Percentiles rank a stretch among this genome's conserved stretches.
Evolutionary conservation across 2,888 invertebrate species (phyloP).

Genomic region (Lucinisca nassula): DNA sequence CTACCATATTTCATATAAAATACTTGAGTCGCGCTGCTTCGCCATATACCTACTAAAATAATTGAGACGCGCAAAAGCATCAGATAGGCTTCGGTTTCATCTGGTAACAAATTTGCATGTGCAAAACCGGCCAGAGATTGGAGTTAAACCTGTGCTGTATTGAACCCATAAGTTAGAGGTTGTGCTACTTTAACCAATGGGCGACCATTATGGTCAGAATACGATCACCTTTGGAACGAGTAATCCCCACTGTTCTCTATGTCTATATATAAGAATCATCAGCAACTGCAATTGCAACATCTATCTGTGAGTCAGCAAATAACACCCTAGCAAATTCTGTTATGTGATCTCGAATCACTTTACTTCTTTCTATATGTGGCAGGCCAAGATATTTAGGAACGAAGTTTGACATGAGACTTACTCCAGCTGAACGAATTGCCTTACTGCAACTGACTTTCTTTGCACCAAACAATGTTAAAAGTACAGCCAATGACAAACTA

Average conservation of each 20-base stretch:
- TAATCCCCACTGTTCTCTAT: not conserved
- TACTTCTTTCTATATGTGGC: constrained; percentile 29
- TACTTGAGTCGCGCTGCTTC: too few species aligned
- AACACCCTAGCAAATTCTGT: constrained; percentile 49
- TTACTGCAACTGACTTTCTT: constrained; percentile 46
- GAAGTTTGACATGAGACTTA: constrained; percentile 32
- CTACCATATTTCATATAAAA: too few species aligned
- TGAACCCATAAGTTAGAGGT: not conserved
- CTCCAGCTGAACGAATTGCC: constrained; percentile 46
- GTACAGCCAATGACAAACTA: constrained; percentile 40
- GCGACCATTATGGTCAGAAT: constrained; percentile 33
- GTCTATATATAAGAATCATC: not conserved
- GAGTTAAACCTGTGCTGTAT: not conserved
- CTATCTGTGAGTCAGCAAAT: constrained; percentile 10
- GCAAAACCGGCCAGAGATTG: constrained; percentile 39
- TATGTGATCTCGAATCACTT: constrained; percentile 57
- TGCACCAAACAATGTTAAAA: constrained; percentile 54
- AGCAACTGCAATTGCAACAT: constrained; percentile 4
- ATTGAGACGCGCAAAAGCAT: too few species aligned
- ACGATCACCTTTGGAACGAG: not conserved
- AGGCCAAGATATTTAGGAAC: constrained; percentile 52
- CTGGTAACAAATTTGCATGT: constrained; percentile 34
- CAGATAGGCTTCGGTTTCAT: too few species aligned
- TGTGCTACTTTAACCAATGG: constrained; percentile 35
- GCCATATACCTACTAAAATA: too few species aligned